A percentile compares a stretch with the other conserved stretches of the same genome.
Conservation (phyloP, 2,113 vertebrate species). For the Chaetura pelagica region DNA sequence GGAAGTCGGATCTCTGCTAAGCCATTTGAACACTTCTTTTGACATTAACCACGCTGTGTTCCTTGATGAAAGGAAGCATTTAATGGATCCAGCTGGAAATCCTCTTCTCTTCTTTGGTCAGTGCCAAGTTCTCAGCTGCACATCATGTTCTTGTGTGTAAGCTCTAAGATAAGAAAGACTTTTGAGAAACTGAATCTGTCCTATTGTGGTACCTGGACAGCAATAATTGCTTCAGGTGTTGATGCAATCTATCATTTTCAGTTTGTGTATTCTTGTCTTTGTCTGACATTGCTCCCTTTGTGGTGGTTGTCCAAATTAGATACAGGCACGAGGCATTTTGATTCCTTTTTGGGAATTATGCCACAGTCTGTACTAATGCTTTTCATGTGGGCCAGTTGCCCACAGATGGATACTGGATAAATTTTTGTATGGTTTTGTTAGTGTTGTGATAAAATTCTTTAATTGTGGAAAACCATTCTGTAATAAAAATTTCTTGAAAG, state of each 20-base stretch:
- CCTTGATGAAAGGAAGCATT: not conserved
- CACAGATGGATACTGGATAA: not conserved
- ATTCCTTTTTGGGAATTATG: not conserved
- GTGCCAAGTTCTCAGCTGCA: slow-evolving; percentile 5
- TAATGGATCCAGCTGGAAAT: slow-evolving; percentile 16
- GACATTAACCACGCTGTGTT: slow-evolving; percentile 11
- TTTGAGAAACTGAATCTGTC: not conserved
- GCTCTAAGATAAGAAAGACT: not conserved
- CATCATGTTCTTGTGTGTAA: not conserved
- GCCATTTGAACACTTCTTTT: slow-evolving; percentile 13
- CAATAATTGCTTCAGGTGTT: not conserved
- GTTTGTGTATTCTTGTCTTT: not conserved
- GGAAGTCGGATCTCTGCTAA: not conserved
- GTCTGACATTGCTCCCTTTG: not conserved
- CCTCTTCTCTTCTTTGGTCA: not conserved
- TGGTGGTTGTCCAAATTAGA: slow-evolving; percentile 11
- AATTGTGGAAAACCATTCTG: not conserved
- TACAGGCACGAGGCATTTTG: not conserved
- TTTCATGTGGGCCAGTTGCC: not conserved
- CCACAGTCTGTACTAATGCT: not conserved
- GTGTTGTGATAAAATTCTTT: not conserved
- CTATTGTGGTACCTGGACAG: not conserved
- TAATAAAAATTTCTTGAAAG: not conserved
- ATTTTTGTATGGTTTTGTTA: not conserved
- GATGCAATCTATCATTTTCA: not conserved